Evolutionary conservation across 2,113 vertebrate genomes (phyloP).

Genomic region (Carassius auratus): DNA sequence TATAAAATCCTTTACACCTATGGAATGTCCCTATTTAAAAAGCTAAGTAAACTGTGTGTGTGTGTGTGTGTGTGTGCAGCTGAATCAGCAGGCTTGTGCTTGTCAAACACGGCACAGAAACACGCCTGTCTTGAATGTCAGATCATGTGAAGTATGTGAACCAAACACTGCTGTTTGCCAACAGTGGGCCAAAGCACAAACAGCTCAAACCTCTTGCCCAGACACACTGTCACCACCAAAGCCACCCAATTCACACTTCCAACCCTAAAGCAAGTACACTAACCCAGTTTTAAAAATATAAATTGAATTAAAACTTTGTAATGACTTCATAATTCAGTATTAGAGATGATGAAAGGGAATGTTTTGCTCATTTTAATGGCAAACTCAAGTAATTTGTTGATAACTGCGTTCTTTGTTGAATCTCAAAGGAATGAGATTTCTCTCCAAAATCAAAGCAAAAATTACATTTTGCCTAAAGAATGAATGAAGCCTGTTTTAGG

Average conservation of each 20-base stretch:
- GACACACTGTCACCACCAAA: not conserved
- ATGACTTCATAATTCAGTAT: not conserved
- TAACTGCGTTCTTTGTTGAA: not conserved
- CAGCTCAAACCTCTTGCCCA: not conserved
- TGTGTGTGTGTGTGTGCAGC: not conserved
- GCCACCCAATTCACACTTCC: not conserved
- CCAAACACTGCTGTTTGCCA: conserved; percentile 5
- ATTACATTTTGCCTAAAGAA: not conserved
- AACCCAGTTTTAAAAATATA: not conserved
- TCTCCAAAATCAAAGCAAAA: not conserved
- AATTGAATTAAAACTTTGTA: not conserved
- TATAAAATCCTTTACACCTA: no score
- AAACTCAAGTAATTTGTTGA: not conserved
- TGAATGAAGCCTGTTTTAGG: not conserved
- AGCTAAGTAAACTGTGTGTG: no score
- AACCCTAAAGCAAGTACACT: not conserved
- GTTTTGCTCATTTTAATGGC: not conserved
- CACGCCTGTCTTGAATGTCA: conserved; percentile 32
- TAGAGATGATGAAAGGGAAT: not conserved
- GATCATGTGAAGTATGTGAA: conserved; percentile 25
- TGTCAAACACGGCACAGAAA: conserved; percentile 33
- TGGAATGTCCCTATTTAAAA: no score
- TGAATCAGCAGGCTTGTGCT: conserved; percentile 37
- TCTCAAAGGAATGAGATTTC: not conserved
- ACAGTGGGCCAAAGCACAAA: not conserved